Conservation (phyloP, 2,113 vertebrate genomes). For the Ammodytes marinus region DNA sequence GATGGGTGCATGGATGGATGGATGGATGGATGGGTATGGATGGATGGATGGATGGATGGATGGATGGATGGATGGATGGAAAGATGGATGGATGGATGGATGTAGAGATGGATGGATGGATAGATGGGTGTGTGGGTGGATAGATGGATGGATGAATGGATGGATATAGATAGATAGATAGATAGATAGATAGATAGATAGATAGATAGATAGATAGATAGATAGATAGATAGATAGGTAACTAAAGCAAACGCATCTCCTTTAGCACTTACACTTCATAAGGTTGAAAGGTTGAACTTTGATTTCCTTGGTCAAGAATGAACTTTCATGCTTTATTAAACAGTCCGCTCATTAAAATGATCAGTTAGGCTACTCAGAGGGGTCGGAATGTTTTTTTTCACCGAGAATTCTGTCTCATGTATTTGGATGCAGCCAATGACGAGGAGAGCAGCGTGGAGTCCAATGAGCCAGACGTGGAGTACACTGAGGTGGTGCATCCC, state of each 20-base stretch:
- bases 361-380: not conserved
- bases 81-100: too few species aligned
- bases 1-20: too few species aligned
- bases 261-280: not conserved
- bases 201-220: too few species aligned
- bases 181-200: too few species aligned
- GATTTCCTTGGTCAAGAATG: not conserved
- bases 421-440: conserved; percentile 44
- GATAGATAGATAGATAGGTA: too few species aligned
- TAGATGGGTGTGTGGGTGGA: too few species aligned
- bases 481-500: conserved; percentile 84
- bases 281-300: not conserved
- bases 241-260: not conserved
- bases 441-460: conserved; percentile 69
- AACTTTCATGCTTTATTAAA: not conserved
- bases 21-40: too few species aligned
- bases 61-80: too few species aligned
- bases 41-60: too few species aligned
- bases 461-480: conserved; percentile 80
- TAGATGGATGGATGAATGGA: too few species aligned
- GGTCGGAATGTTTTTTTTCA: not conserved
- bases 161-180: too few species aligned
- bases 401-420: conserved; percentile 15
- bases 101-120: too few species aligned
- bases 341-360: not conserved